A percentile compares a stretch with the other conserved stretches of the same genome.
Evolutionary conservation across 2,888 invertebrate genomes (phyloP).

Genomic region (Cosmorhoe ocellata): DNA sequence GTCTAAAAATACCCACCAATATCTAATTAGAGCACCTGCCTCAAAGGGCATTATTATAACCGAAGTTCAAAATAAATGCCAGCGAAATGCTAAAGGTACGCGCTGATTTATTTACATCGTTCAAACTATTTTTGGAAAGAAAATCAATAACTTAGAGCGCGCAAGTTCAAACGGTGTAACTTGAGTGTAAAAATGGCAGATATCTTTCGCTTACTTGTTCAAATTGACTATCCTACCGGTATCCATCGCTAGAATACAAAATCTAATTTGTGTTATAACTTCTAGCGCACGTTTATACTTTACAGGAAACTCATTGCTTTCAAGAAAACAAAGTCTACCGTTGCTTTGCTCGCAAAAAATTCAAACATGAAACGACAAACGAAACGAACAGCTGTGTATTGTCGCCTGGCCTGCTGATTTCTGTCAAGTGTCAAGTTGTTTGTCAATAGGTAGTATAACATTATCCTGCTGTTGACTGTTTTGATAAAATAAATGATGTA

Average conservation of each 20-base stretch:
- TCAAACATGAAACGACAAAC: constrained; percentile 26
- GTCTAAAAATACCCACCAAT: constrained; percentile 45
- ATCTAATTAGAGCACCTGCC: constrained; percentile 28
- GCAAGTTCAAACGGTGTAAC: constrained; percentile 66
- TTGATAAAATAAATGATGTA: too few species aligned
- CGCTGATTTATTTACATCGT: constrained; percentile 81
- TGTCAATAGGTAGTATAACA: too few species aligned
- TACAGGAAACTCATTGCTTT: neutral
- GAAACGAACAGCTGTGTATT: constrained; percentile 38
- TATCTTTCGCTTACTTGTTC: constrained; percentile 51
- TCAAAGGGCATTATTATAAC: constrained; percentile 28
- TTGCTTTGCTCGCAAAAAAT: constrained; percentile 36
- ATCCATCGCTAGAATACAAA: constrained; percentile 46
- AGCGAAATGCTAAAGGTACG: constrained; percentile 54
- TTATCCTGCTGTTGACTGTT: too few species aligned
- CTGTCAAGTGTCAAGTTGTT: neutral
- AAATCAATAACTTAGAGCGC: constrained; percentile 80
- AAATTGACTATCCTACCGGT: constrained; percentile 41
- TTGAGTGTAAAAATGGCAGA: constrained; percentile 27
- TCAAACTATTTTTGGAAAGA: constrained; percentile 72
- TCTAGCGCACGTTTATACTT: neutral
- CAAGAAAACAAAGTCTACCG: constrained; percentile 37
- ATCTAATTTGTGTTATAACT: neutral
- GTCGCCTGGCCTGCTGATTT: neutral
- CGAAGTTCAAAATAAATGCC: constrained; percentile 39